phyloP scores from a whole-genome alignment of 2,888 invertebrate species.

The Acrobasis consociella region DNA sequence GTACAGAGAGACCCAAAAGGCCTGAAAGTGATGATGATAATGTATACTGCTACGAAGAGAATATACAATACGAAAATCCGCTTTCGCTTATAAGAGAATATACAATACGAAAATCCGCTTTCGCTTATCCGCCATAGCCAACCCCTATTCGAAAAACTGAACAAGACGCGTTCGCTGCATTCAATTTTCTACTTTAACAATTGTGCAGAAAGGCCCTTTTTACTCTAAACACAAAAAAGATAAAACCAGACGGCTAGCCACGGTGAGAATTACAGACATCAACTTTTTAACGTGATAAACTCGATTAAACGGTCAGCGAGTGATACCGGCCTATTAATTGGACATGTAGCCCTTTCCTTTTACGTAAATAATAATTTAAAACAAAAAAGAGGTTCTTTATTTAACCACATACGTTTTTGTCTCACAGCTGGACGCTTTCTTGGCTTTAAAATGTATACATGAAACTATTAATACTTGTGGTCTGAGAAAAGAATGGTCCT shows the following conservation, averaged over 20 bases:
- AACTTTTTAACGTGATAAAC: constrained; percentile 38
- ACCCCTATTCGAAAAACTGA: neutral
- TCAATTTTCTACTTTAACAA: neutral
- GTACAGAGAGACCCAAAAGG: no score
- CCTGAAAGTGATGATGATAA: neutral
- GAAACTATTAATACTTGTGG: neutral
- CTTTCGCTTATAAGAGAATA: constrained; percentile 9
- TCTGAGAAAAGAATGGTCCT: neutral
- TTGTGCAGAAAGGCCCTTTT: neutral
- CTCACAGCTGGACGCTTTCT: constrained; percentile 1
- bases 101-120: constrained; percentile 6
- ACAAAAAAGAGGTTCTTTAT: neutral
- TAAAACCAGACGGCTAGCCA: constrained; percentile 20
- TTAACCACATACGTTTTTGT: constrained; percentile 4
- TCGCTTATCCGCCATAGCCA: neutral
- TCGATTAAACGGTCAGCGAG: constrained; percentile 34
- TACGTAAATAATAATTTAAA: constrained; percentile 7
- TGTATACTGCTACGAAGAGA: no score
- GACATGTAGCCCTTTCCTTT: neutral
- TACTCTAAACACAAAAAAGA: neutral
- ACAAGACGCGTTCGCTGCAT: neutral
- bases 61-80: constrained; percentile 1
- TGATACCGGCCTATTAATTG: constrained; percentile 14
- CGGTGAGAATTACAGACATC: constrained; percentile 10
- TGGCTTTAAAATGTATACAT: neutral